Evolutionary conservation across 2,113 vertebrate species (phyloP).

Genomic region (Chloroceryle aenea): DNA sequence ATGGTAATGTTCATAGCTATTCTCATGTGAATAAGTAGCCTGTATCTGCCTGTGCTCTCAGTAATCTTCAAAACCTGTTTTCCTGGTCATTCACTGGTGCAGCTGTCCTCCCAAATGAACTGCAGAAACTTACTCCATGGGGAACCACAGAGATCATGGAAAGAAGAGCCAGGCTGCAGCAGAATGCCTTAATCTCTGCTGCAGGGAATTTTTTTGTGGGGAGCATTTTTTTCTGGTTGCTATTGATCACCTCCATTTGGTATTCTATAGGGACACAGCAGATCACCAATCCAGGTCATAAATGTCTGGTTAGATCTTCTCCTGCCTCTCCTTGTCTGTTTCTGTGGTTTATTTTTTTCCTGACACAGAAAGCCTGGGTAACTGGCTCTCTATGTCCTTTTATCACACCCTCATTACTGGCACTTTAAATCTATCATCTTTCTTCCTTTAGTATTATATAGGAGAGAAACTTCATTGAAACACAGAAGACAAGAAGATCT

Average conservation of each 20-base stretch:
- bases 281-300: neutral
- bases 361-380: neutral
- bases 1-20: neutral
- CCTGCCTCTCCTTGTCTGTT: neutral
- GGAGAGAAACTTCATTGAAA: neutral
- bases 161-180: neutral
- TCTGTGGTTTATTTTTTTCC: neutral
- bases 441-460: neutral
- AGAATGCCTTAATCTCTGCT: neutral
- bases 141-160: neutral
- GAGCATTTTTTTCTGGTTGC: neutral
- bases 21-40: neutral
- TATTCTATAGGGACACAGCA: neutral
- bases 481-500: neutral
- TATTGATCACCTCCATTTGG: neutral
- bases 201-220: neutral
- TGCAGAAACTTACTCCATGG: neutral
- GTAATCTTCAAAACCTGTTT: neutral
- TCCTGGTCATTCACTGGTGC: neutral
- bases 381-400: neutral
- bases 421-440: neutral
- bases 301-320: neutral
- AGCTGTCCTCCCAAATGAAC: neutral
- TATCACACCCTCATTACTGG: neutral
- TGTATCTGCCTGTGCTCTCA: neutral